Evolutionary conservation across 2,113 vertebrate species (phyloP).

Genomic region (Crotalus horridus): DNA sequence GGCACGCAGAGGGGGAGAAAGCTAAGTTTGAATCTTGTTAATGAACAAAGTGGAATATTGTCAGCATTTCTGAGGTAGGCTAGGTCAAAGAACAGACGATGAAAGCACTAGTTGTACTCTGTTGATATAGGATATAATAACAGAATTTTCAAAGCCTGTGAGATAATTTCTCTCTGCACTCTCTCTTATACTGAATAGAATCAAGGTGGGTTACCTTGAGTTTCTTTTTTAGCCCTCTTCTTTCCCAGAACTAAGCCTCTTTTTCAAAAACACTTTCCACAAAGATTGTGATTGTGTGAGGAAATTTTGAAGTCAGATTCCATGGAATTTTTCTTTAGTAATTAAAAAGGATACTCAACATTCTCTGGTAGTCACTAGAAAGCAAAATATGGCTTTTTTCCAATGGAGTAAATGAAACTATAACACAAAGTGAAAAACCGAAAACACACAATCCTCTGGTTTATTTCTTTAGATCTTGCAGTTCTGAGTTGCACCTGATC

Average conservation of each 20-base stretch:
- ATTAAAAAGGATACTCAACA: neutral
- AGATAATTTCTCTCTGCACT: neutral
- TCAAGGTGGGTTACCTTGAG: neutral
- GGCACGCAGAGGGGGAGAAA: neutral
- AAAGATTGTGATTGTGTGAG: neutral
- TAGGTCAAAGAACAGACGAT: neutral
- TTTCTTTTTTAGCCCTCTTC: neutral
- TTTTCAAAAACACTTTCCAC: neutral
- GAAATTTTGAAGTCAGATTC: neutral
- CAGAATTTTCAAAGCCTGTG: neutral
- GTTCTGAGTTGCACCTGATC: constrained; percentile 57
- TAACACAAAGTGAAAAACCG: neutral
- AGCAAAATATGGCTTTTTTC: neutral
- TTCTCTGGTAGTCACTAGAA: neutral
- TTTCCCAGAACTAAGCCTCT: neutral
- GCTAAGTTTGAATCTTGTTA: neutral
- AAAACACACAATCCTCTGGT: neutral
- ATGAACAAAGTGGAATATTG: neutral
- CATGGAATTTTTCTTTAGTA: neutral
- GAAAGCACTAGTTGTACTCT: neutral
- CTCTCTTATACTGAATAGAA: neutral
- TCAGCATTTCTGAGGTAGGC: neutral
- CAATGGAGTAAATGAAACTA: neutral
- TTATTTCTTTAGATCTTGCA: constrained; percentile 41
- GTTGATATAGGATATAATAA: neutral